Evolutionary conservation across 2,113 vertebrate genomes (phyloP).

Genomic region (Microtus richardsoni): DNA sequence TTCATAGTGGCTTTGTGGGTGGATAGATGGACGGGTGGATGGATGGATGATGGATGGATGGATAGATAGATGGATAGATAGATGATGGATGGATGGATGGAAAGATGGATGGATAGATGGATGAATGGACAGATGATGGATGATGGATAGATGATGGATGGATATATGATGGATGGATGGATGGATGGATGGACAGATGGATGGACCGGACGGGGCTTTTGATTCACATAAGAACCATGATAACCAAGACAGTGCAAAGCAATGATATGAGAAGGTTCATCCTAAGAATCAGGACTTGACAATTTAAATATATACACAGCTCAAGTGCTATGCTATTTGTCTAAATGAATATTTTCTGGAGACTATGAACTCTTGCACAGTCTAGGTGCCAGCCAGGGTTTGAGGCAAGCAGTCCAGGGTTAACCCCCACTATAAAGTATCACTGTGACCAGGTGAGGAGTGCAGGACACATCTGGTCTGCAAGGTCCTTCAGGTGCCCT

Average conservation of each 20-base stretch:
- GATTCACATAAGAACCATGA: neutral
- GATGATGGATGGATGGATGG: too few species aligned
- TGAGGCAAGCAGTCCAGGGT: too few species aligned
- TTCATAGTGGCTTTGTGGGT: neutral
- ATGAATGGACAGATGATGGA: neutral
- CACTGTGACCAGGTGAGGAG: neutral
- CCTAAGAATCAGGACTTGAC: neutral
- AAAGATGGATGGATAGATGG: too few species aligned
- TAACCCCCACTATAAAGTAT: neutral
- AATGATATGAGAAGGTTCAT: neutral
- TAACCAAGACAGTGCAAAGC: neutral
- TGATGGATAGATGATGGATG: neutral
- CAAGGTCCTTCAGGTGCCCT: neutral
- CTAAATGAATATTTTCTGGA: neutral
- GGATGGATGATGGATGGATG: neutral
- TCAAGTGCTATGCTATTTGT: neutral
- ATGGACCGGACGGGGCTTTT: too few species aligned
- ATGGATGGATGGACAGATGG: neutral
- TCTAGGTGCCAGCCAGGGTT: too few species aligned
- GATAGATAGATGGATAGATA: neutral
- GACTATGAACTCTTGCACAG: neutral
- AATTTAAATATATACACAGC: neutral
- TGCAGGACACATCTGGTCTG: neutral
- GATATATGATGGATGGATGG: too few species aligned
- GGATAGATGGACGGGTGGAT: neutral